These are phyloP conservation scores for Drosophila littoralis DNA, from an alignment of 1,140 invertebrate species.

Conservation along the genomic window DNA sequence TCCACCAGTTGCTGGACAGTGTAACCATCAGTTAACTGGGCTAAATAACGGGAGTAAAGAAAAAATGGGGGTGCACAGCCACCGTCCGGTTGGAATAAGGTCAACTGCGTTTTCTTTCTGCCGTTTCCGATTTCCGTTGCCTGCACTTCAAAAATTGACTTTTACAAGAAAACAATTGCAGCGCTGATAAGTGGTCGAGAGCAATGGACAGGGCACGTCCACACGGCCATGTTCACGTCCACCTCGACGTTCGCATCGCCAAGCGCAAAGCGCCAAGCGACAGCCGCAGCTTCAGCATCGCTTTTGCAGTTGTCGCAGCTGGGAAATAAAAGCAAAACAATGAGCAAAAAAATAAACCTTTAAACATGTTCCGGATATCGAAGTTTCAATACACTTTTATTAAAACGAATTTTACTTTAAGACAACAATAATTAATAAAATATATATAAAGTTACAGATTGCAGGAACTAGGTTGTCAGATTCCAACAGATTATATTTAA, in stretches of 20 bases:
- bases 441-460: too few species aligned
- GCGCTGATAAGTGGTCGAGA: slow-evolving; percentile 69
- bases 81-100: slow-evolving; percentile 48
- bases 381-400: slow-evolving; percentile 48
- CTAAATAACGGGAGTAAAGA: not conserved
- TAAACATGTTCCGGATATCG: slow-evolving; percentile 26
- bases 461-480: too few species aligned
- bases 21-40: slow-evolving; percentile 13
- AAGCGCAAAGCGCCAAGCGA: not conserved
- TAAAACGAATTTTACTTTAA: too few species aligned
- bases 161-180: slow-evolving; percentile 82
- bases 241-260: slow-evolving; percentile 4
- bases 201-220: slow-evolving; percentile 64
- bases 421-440: too few species aligned
- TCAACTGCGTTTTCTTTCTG: slow-evolving; percentile 71
- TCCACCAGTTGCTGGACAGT: slow-evolving; percentile 63
- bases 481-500: too few species aligned
- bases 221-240: slow-evolving; percentile 29
- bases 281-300: slow-evolving; percentile 8
- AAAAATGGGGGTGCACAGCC: not conserved
- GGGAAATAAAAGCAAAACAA: slow-evolving; percentile 43
- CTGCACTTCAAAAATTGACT: slow-evolving; percentile 80
- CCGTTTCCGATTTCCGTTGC: slow-evolving; percentile 77
- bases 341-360: slow-evolving; percentile 2
- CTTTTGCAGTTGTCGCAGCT: slow-evolving; percentile 41